Conservation (phyloP, 2,888 invertebrate species). For the Lochmaea crataegi region DNA sequence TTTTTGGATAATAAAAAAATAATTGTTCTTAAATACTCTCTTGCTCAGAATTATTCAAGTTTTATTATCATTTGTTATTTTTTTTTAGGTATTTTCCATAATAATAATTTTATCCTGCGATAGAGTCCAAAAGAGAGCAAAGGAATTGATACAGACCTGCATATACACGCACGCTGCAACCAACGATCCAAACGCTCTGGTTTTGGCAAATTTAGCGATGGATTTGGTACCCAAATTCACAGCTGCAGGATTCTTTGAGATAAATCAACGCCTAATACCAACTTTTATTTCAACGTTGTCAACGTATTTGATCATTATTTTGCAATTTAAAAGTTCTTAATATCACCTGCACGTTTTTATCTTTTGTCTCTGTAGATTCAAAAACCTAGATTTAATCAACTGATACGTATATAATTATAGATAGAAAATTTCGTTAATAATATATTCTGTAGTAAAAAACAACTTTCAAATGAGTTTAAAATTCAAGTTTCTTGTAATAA, state of each 20-base stretch:
- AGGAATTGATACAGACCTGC: constrained; percentile 11
- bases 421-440: too few relatives aligned
- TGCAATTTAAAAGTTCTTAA: constrained; percentile 23
- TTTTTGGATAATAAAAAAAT: too few relatives aligned
- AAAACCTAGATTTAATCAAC: too few relatives aligned
- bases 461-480: too few relatives aligned
- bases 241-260: constrained; percentile 28
- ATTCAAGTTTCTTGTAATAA: too few relatives aligned
- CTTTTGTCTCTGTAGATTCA: too few relatives aligned
- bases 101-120: constrained; percentile 25
- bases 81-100: constrained; percentile 22
- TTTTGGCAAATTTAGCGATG: constrained; percentile 22
- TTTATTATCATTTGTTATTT: constrained; percentile 2
- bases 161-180: constrained; percentile 19
- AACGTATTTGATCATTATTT: constrained; percentile 25
- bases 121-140: constrained; percentile 18
- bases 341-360: too few relatives aligned
- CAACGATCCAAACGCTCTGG: constrained; percentile 11
- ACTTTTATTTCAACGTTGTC: constrained; percentile 20
- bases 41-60: too few relatives aligned
- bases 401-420: too few relatives aligned
- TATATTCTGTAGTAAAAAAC: too few relatives aligned
- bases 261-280: constrained; percentile 18
- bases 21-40: too few relatives aligned
- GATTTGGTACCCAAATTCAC: constrained; percentile 24